Percentiles rank a stretch among this genome's conserved stretches.
phyloP scores from a whole-genome alignment of 2,113 vertebrate species.

The Oncorhynchus kisutch region DNA sequence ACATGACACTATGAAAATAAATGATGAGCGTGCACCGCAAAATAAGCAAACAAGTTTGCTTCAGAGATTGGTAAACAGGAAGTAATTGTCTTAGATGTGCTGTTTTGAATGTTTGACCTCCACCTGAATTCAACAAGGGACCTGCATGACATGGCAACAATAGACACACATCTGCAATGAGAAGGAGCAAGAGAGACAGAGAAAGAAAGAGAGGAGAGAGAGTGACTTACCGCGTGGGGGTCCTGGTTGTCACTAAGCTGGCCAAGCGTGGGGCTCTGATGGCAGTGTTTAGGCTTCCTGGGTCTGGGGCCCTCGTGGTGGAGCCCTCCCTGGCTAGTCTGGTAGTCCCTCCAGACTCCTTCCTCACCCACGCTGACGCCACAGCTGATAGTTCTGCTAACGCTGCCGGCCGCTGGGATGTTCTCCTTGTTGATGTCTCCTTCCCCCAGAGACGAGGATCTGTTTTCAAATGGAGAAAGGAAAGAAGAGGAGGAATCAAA shows the following conservation, averaged over 20 bases:
- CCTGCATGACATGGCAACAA: too few species aligned
- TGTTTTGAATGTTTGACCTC: background rate
- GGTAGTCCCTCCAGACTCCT: slow-evolving; percentile 57
- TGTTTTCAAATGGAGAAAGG: slow-evolving; percentile 33
- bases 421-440: slow-evolving; percentile 87
- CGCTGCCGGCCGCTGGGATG: slow-evolving; percentile 73
- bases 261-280: slow-evolving; percentile 66
- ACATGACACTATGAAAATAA: background rate
- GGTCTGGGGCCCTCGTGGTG: slow-evolving; percentile 71
- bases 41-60: background rate
- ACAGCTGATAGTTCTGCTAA: slow-evolving; percentile 60
- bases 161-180: slow-evolving; percentile 12
- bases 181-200: background rate
- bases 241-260: slow-evolving; percentile 81
- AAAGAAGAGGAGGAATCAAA: slow-evolving; percentile 26
- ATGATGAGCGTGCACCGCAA: background rate
- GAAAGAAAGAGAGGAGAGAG: background rate
- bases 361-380: slow-evolving; percentile 70
- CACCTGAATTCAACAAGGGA: background rate
- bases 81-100: background rate
- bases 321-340: slow-evolving; percentile 33
- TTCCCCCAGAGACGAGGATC: slow-evolving; percentile 62
- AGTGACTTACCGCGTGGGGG: slow-evolving; percentile 77
- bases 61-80: background rate
- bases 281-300: slow-evolving; percentile 75